A percentile compares a stretch with the other conserved stretches of the same genome.
Evolutionary conservation across 2,113 vertebrate species (phyloP).

Genomic region (Callithrix jacchus): DNA sequence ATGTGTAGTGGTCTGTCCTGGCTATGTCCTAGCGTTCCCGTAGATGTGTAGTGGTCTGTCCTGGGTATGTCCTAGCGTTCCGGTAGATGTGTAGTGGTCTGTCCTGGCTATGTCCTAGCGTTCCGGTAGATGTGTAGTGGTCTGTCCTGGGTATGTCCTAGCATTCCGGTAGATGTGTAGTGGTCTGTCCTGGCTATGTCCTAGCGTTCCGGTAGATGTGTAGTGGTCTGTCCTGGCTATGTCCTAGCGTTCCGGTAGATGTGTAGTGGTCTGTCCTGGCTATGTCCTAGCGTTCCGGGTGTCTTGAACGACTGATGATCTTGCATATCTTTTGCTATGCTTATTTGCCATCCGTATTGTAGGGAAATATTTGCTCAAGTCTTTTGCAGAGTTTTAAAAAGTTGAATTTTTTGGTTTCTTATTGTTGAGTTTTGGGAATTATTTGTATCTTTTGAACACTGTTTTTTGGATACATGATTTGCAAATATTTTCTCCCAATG

Average conservation of each 20-base stretch:
- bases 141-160: too few species aligned
- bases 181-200: too few species aligned
- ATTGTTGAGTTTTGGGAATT: neutral
- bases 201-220: neutral
- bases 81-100: fast-evolving
- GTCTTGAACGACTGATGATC: neutral
- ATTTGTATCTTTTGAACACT: neutral
- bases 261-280: fast-evolving
- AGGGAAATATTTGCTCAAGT: neutral
- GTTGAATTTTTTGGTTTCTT: neutral
- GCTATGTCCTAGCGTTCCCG: neutral
- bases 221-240: too few species aligned
- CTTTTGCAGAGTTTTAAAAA: neutral
- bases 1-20: fast-evolving
- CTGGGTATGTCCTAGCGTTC: neutral
- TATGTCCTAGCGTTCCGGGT: neutral
- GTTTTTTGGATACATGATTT: neutral
- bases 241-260: too few species aligned
- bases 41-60: fast-evolving
- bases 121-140: neutral
- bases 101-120: too few species aligned
- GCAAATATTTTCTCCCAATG: neutral
- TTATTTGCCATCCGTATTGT: neutral
- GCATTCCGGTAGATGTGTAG: neutral
- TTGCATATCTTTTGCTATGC: neutral